Evolutionary conservation across 1,140 invertebrate genomes (phyloP), one percentile per base, ranked within the genome.

Genomic region (Rhagoletis pomonella): DNA sequence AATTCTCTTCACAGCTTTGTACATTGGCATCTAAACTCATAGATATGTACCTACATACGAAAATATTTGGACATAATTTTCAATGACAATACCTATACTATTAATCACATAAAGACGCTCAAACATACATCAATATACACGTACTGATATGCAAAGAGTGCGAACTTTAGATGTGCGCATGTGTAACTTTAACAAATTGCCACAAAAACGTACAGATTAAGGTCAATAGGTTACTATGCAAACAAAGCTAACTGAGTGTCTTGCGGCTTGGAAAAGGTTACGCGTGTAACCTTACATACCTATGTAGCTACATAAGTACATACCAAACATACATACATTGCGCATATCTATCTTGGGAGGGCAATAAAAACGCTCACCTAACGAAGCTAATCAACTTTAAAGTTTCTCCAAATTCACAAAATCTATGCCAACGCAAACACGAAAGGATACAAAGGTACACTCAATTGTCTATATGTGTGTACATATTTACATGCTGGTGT

Each of bases 311-410:
- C 50, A 55, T 10, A 44, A 44, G 67, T 4, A 29, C 29, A 29
- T 55, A 5, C 5, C 6, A 44, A 44, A 42, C 10, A 44, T 44
- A 19, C n/a, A 44, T 47, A 55, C 5, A 10, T 2, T 81, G 2
- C 47, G 29, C 55, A 2, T 12, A 9, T 4, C 19, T 42, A 29
- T 81, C 47, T 55, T 4, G 12, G 17, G 17, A 81, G 73, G 42
- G 47, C 73, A 29, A 58, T 81, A 81, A 81, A 81, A 81, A 14
- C 7, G 47, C 44, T 29, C 29, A 14, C n/a, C 73, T 81, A 81
- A 81, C 50, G 50, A 81, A 81, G 47, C 47, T 81, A 81, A 81
- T 81, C 73, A 81, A 81, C 73, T 81, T 73, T 81, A 81, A 81
- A 81, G 73, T 81, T 55, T 29, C n/a, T 58, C 17, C 44, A 81